Evolutionary conservation across 2,113 vertebrate species (phyloP).

Genomic region (Sigmodon hispidus): DNA sequence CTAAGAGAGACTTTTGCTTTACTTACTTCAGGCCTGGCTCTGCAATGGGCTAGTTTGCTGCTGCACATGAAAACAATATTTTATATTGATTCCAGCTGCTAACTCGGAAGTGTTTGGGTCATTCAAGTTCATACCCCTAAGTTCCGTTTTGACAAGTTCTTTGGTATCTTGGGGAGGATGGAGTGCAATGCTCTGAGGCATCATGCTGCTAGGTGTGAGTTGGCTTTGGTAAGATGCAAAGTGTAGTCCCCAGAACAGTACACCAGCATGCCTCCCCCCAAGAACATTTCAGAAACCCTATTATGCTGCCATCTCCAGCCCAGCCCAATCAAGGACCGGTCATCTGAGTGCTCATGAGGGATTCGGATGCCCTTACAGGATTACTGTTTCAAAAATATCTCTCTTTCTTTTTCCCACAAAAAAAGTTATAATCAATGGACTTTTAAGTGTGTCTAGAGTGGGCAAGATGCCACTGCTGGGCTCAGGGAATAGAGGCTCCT

Average conservation of each 20-base stretch:
- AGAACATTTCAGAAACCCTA: not conserved
- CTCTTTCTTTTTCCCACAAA: not conserved
- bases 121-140: not conserved
- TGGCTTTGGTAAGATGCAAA: not conserved
- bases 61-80: not conserved
- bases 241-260: no score
- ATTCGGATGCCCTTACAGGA: not conserved
- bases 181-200: not conserved
- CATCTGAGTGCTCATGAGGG: not conserved
- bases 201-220: accelerated
- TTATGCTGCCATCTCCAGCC: not conserved
- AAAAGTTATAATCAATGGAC: not conserved
- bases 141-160: not conserved
- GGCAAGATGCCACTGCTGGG: not conserved
- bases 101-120: not conserved
- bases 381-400: not conserved
- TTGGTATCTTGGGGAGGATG: no score
- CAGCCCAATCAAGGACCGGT: accelerated
- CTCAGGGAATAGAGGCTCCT: not conserved
- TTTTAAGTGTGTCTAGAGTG: not conserved
- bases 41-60: not conserved
- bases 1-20: not conserved
- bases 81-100: not conserved
- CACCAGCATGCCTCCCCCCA: no score
- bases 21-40: not conserved